Conservation (phyloP, 53 echinoderm and acorn worm species). For the Paracentrotus lividus region DNA sequence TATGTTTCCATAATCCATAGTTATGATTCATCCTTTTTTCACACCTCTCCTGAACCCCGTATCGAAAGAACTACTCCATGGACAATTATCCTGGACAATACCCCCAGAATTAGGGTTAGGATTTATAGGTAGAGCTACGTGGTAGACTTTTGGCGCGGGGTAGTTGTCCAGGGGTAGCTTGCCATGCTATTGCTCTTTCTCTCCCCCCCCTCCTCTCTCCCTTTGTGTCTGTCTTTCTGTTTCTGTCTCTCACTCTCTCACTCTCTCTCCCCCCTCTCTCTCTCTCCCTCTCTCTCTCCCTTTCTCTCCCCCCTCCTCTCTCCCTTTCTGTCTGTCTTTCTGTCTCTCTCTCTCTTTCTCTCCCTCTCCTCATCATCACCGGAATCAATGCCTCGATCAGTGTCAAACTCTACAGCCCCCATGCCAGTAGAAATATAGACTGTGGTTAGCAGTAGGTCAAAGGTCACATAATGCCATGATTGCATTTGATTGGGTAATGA, state of each 20-base stretch:
- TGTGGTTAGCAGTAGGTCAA: constrained; percentile 18
- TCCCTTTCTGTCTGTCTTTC: too few relatives aligned
- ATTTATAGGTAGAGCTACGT: too few relatives aligned
- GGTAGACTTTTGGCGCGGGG: too few relatives aligned
- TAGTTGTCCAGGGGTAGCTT: too few relatives aligned
- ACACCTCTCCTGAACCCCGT: too few relatives aligned
- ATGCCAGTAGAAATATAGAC: constrained; percentile 22
- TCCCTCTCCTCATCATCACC: background rate
- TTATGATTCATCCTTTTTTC: too few relatives aligned
- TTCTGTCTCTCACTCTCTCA: background rate
- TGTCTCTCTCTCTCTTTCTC: background rate
- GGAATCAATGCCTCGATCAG: constrained; percentile 13
- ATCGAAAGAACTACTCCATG: too few relatives aligned
- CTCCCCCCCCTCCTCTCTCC: background rate
- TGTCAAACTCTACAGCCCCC: constrained; percentile 46
- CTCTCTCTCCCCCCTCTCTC: background rate
- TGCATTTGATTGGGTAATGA: constrained; percentile 23
- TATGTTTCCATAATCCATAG: too few relatives aligned
- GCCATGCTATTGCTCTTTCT: background rate
- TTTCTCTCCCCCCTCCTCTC: too few relatives aligned
- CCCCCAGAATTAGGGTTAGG: too few relatives aligned
- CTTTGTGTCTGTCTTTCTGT: background rate
- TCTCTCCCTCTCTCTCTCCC: background rate
- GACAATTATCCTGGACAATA: too few relatives aligned
- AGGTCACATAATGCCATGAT: constrained; percentile 53